Evolutionary conservation across 1,140 invertebrate species (phyloP), one percentile per base, ranked within the genome.

Genomic region (Drosophila ercepeae): DNA sequence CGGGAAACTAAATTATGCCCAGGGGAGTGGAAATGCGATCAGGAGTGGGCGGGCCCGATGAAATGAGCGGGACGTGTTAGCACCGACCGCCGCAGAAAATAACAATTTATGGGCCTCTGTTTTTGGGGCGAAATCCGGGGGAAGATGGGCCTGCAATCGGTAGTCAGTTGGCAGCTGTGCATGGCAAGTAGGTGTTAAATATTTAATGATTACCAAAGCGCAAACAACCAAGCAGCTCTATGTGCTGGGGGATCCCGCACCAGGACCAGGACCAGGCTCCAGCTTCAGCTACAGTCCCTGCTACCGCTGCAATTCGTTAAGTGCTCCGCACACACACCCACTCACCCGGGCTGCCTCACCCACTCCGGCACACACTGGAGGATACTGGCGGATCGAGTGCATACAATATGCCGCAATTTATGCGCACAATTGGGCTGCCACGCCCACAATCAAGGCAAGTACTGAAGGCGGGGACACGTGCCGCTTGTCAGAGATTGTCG

Each of bases 141-240:
- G 39, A 19, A 52, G 50, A 76, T 52, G 63, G 34, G 32, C 23
- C 54, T 36, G 55, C 25, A 57, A 25, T 59, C 23, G 44, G 21
- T 14, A 39, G 49, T 4, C 14, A 14, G 36, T 25, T 44, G 21
- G 52, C 72, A 60, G 61, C 45, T 77, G 32, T 67, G 75, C 75
- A 58, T 65, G 68, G 78, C 73, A 69, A 68, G 73, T 70, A 74
- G 74, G 58, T 82, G 78, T 74, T 83, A 78, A 82, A 83, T 83
- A 75, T 83, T 83, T 78, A 83, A 83, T 83, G 63, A 83, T 78
- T 82, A 18, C 54, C 75, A 70, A 64, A 78, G 52, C 64, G 61
- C 63, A 59, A 77, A 69, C 63, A 74, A 50, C 46, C 57, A 11
- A 29, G 9, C 16, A 21, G 23, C 11, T 36, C 42, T 25, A 21